Base-by-base conservation (phyloP, 1,140 invertebrate genomes). In the Pseudomyrmex flavicornis region DNA sequence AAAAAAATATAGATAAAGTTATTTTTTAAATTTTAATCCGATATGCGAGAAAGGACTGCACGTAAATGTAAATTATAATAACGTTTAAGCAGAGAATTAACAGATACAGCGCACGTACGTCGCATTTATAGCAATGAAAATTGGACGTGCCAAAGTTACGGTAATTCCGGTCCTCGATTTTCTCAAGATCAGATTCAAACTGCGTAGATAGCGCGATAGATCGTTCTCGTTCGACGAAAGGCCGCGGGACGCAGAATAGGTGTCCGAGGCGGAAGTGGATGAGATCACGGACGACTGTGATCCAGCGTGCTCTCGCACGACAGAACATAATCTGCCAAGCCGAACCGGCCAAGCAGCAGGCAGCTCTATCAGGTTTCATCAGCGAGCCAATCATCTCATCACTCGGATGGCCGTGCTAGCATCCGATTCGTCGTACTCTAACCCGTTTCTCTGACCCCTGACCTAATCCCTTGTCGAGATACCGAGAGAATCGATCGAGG, bases 371-470 rank as follows among this genome's bases (percentile, higher is more conserved):
- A 91, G 88, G 88, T 91, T 92, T 92, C 90, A 93, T 93, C 91
- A 93, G 89, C 89, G 84, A 77, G 91, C 91, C 92, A 93, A 93
- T 93, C 92, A 93, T 93, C 88, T 91, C 90, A 93, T 93, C 92
- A 92, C 89, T 90, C 54, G 83, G 69, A 85, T 87, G 73, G 61
- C 58, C 82, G 88, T 73, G 59, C 82, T 85, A 83, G 85, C 84
- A 85, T 90, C 84, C 89, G 90, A 88, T 85, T 90, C 73, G 83
- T 70, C 84, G 65, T 74, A 75, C 83, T 85, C 86, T 91, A 85
- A 89, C 82, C 90, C 88, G 90, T 90, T 91, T 90, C 90, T 85
- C 84, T 91, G 92, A 87, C 86, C 91, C 89, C 88, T 91, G 90
- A 92, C 91, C 91, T 89, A 92, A 91, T 92, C 91, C 74, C 61